Base-by-base conservation (phyloP, 2,797 vertebrate genomes). In the Rhincodon typus region DNA sequence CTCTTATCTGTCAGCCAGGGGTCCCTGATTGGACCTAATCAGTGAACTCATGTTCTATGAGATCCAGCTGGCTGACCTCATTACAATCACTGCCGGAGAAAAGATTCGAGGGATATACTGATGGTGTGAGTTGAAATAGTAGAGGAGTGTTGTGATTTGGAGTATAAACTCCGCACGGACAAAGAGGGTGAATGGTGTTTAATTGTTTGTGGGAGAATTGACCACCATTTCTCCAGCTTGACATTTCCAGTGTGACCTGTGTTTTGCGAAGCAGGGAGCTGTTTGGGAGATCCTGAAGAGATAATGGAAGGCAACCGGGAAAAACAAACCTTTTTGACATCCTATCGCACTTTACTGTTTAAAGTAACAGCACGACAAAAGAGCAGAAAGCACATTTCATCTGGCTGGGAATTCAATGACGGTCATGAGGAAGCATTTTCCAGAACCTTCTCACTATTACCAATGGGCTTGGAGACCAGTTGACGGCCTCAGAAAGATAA, bases 401-500 rank as follows among this genome's bases (percentile, higher is more conserved):
- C 34, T 13, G 1, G 72, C 30, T 34, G 72, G 10, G 30, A 77
- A 96, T 97, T 3, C 94, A 57, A 96, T 96, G 96, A 91, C 96
- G 79, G 42, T 82, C 79, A 17, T 21, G 38, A 82, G 38, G 79
- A 38, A 42, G 79, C 42, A 42, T 19, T 82, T 42, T 42, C 79
- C 19, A 21, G 38, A 82, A 38, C 15, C 19, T 82, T 5, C 38
- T 21, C 0, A 7, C 27, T 15, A 42, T 34, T 17, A 17, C 7
- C 50, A 27, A 50, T 27, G 30, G 27, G 90, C 27, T 69, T 34
- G 13, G 90, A 17, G 53, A 25, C 50, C 50, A 34, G 23, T 27
- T 93, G 90, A 93, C n/a, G 90, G 27, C 5, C 50, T 27, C 0
- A 12, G 5, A 25, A 62, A 42, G 50, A 62, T 42, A 23, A 15